These are phyloP conservation scores for Caenorhabditis sulstoni DNA, from an alignment of 2,888 invertebrate species.

Conservation along the genomic window DNA sequence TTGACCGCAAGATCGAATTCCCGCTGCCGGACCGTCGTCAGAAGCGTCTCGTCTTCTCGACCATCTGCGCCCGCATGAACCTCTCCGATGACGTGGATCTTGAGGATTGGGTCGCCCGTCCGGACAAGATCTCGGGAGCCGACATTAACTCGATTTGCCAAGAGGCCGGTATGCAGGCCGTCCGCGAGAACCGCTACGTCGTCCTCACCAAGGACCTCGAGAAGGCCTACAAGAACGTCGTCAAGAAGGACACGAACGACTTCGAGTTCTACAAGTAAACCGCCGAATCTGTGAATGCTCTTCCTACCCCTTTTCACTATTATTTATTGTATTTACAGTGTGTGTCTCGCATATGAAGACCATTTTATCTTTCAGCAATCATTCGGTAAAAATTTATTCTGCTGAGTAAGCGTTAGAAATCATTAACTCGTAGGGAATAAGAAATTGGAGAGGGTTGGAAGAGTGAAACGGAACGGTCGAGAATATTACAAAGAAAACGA, in stretches of 20 bases:
- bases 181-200: slow-evolving; percentile 98
- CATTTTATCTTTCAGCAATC: neutral
- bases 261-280: slow-evolving; percentile 98
- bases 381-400: no score
- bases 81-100: slow-evolving; percentile 96
- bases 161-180: slow-evolving; percentile 99
- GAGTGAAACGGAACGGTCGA: no score
- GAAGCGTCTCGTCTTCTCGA: slow-evolving; percentile 97
- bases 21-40: slow-evolving; percentile 91
- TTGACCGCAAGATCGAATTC: slow-evolving; percentile 99
- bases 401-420: neutral
- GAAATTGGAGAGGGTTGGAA: neutral
- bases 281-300: neutral
- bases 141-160: slow-evolving; percentile 99
- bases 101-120: slow-evolving; percentile 98
- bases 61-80: slow-evolving; percentile 97
- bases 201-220: slow-evolving; percentile 99
- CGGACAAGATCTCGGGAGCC: slow-evolving; percentile 98
- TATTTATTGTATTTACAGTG: slow-evolving; percentile 49
- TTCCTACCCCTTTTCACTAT: slow-evolving; percentile 29
- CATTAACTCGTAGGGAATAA: slow-evolving; percentile 12
- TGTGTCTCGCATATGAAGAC: slow-evolving; percentile 12
- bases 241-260: slow-evolving; percentile 98
- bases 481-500: no score
- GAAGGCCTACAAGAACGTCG: slow-evolving; percentile 99